Evolutionary conservation across 2,888 invertebrate genomes (phyloP).

Genomic region (Electrophaes corylata): DNA sequence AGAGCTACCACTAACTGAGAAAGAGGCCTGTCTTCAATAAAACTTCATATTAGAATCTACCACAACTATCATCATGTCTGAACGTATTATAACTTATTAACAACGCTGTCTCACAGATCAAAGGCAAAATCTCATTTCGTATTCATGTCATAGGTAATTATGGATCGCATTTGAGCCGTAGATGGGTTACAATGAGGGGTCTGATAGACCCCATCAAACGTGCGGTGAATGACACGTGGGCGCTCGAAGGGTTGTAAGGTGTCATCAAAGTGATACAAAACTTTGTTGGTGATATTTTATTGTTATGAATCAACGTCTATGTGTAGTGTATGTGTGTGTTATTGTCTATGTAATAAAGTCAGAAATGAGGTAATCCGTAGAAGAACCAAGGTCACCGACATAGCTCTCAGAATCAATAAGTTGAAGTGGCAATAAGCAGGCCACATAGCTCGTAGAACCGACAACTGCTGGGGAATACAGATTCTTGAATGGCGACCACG

Average conservation of each 20-base stretch:
- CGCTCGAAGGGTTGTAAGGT: conserved; percentile 43
- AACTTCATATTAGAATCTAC: neutral
- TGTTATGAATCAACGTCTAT: neutral
- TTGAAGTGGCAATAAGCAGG: too few species aligned
- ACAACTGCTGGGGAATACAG: too few species aligned
- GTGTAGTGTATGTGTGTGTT: too few species aligned
- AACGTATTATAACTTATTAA: conserved; percentile 2
- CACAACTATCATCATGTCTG: conserved; percentile 8
- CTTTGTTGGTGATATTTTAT: neutral
- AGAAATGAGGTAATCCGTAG: too few species aligned
- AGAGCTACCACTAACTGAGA: too few species aligned
- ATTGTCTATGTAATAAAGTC: too few species aligned
- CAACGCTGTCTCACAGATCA: conserved; percentile 27
- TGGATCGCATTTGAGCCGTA: conserved; percentile 51
- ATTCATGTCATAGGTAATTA: conserved; percentile 73
- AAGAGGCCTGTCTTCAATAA: too few species aligned
- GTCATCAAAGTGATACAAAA: conserved; percentile 11
- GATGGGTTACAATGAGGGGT: conserved; percentile 56
- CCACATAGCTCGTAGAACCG: too few species aligned
- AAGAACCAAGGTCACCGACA: too few species aligned
- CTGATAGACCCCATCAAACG: conserved; percentile 55
- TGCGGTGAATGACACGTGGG: conserved; percentile 54
- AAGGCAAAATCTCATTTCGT: conserved; percentile 48
- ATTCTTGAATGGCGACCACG: too few species aligned
- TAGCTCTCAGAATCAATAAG: too few species aligned